Conservation (phyloP, 2,888 invertebrate genomes). For the Pelosia muscerda region DNA sequence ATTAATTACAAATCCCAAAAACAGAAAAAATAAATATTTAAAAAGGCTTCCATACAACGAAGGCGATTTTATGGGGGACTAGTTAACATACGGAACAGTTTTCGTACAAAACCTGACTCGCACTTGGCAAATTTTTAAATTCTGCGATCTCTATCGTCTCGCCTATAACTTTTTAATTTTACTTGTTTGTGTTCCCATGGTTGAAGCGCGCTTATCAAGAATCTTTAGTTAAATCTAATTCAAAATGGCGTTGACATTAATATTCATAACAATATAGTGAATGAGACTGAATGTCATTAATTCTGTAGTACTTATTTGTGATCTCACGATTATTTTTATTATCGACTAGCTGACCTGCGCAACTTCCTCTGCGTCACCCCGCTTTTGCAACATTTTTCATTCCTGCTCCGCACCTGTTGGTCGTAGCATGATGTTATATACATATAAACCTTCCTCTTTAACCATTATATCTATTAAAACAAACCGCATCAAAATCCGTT, state of each 20-base stretch:
- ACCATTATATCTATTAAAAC: too few species aligned
- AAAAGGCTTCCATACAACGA: background rate
- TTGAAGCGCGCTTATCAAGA: slow-evolving; percentile 6
- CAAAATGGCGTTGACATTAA: too few species aligned
- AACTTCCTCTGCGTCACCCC: too few species aligned
- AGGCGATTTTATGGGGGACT: background rate
- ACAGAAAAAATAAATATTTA: background rate
- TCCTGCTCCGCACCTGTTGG: too few species aligned
- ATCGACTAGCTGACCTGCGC: too few species aligned
- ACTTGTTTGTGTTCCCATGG: slow-evolving; percentile 11
- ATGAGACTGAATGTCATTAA: too few species aligned
- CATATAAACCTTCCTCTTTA: too few species aligned
- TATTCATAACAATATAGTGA: background rate
- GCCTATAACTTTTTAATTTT: slow-evolving; percentile 4
- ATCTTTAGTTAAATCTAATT: slow-evolving; percentile 2
- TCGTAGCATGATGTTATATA: too few species aligned
- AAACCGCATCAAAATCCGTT: too few species aligned
- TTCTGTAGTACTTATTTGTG: background rate
- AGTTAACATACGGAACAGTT: too few species aligned
- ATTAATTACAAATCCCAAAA: too few species aligned
- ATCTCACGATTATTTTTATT: background rate
- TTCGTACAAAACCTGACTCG: background rate
- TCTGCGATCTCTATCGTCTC: background rate
- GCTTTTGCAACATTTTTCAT: too few species aligned
- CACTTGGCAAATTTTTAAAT: background rate